phyloP scores from a whole-genome alignment of 2,797 vertebrate genomes.

The Phataginus tricuspis region DNA sequence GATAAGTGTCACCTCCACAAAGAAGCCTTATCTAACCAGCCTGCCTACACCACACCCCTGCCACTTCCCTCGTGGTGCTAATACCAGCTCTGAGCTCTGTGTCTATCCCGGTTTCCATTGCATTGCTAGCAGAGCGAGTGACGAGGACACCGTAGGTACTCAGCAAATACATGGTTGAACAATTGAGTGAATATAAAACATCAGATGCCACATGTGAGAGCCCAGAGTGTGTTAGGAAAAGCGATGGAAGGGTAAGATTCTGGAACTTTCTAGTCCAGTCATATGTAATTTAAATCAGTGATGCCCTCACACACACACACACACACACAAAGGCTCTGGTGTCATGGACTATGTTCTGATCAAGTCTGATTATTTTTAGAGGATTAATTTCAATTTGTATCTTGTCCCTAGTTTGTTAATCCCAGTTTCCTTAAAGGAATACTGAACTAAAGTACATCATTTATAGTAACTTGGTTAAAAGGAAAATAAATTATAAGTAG shows the following conservation, averaged over 20 bases:
- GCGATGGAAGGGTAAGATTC: background rate
- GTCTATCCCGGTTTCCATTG: background rate
- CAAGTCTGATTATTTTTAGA: constrained; percentile 8
- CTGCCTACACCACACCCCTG: background rate
- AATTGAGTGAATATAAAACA: background rate
- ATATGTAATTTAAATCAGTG: background rate
- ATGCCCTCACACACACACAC: no score
- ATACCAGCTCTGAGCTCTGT: background rate
- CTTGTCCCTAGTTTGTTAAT: background rate
- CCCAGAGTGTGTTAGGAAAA: background rate
- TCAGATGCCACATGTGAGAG: background rate
- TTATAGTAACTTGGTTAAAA: constrained; percentile 58
- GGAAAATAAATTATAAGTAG: constrained; percentile 31
- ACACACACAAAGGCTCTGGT: background rate
- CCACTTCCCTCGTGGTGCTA: background rate
- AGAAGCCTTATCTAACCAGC: background rate
- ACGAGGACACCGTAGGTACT: background rate
- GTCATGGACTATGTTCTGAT: background rate
- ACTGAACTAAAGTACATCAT: background rate
- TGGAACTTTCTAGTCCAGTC: background rate
- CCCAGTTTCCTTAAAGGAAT: constrained; percentile 3
- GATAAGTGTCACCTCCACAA: background rate
- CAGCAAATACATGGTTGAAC: background rate
- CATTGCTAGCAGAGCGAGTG: background rate
- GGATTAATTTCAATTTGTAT: background rate